Percentiles rank a stretch among this genome's conserved stretches.
These are phyloP conservation scores for Odontamblyopus lacepedii DNA, from an alignment of 2,797 vertebrate genomes.

Conservation along the genomic window DNA sequence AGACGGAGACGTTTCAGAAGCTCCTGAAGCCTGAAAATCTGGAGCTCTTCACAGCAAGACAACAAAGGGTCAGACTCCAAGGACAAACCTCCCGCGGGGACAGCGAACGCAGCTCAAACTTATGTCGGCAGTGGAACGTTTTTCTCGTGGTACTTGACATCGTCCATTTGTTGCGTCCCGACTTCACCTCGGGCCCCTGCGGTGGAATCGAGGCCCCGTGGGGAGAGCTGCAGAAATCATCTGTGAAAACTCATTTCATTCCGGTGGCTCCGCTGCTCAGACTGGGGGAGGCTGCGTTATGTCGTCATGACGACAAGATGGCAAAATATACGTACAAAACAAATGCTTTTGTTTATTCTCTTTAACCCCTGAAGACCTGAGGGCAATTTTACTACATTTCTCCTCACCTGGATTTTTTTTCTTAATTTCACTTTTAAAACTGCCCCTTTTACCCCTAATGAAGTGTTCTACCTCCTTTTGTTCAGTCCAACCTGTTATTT, in stretches of 20 bases:
- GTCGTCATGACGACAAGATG: not conserved
- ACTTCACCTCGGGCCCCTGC: not conserved
- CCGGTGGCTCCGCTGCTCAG: not conserved
- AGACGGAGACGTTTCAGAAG: too few relatives aligned
- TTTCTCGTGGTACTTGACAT: constrained; percentile 9
- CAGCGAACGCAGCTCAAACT: not conserved
- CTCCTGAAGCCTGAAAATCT: too few relatives aligned
- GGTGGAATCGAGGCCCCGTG: not conserved
- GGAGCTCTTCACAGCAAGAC: not conserved
- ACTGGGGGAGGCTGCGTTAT: not conserved
- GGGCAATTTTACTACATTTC: too few relatives aligned
- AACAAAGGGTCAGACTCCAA: too few relatives aligned
- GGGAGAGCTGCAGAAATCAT: constrained; percentile 4
- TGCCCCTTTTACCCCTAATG: too few relatives aligned
- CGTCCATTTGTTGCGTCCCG: not conserved
- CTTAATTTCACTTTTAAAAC: too few relatives aligned
- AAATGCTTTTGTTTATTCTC: too few relatives aligned
- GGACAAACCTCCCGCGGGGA: not conserved
- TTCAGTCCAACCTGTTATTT: too few relatives aligned
- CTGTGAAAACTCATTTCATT: constrained; percentile 8
- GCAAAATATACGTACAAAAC: too few relatives aligned
- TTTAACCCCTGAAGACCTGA: too few relatives aligned
- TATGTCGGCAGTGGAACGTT: not conserved
- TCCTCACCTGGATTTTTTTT: too few relatives aligned
- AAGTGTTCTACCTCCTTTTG: too few relatives aligned